phyloP scores from a whole-genome alignment of 2,113 vertebrate genomes.

The Trichechus manatus region DNA sequence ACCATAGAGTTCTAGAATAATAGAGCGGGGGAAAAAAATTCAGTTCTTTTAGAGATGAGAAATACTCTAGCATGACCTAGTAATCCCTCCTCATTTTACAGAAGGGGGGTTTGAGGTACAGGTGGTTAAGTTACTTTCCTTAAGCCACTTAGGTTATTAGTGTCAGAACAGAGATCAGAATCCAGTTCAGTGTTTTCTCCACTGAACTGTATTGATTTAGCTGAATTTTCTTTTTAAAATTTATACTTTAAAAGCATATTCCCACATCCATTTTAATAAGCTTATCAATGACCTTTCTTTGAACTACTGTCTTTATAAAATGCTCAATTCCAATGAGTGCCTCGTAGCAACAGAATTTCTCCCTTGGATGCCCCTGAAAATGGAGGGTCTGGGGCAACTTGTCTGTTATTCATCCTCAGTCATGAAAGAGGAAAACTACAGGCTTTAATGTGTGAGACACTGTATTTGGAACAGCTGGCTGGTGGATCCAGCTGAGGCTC shows the following conservation, averaged over 20 bases:
- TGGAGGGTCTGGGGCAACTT: not conserved
- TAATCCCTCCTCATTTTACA: not conserved
- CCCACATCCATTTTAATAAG: not conserved
- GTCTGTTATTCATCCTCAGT: not conserved
- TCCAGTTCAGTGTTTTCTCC: not conserved
- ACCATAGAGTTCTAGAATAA: not conserved
- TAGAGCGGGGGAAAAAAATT: not conserved
- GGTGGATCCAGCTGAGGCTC: not conserved
- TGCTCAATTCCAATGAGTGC: not conserved
- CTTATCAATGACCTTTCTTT: not conserved
- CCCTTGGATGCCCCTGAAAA: not conserved
- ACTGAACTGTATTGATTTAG: not conserved
- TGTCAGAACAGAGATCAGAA: not conserved
- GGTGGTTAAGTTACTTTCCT: not conserved
- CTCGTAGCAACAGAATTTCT: not conserved
- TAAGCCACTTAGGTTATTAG: not conserved
- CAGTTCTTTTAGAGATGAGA: not conserved
- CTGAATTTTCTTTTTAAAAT: not conserved
- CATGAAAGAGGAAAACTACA: not conserved
- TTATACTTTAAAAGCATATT: not conserved
- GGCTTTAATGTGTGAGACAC: not conserved
- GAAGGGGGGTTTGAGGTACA: not conserved
- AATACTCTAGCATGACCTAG: not conserved
- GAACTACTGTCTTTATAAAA: not conserved
- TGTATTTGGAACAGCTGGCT: fast-evolving